These are phyloP conservation scores for Smutsia temminckii DNA, from an alignment of 2,797 vertebrate species.

Conservation along the genomic window DNA sequence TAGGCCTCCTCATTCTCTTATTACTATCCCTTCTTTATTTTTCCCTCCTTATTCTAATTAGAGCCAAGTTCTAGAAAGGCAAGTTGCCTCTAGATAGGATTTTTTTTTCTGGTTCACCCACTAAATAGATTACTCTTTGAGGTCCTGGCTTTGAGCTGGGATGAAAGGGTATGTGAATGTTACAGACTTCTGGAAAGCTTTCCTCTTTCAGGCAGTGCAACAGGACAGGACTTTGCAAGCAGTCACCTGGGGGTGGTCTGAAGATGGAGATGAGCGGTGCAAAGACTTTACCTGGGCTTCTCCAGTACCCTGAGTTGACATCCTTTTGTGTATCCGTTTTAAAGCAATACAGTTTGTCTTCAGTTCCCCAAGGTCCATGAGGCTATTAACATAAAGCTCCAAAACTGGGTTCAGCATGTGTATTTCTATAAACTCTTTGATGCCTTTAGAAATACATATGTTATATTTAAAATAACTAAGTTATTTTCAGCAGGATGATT, in stretches of 20 bases:
- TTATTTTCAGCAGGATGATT: not conserved
- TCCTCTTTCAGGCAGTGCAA: not conserved
- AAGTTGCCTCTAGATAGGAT: not conserved
- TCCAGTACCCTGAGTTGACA: not conserved
- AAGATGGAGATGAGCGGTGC: not conserved
- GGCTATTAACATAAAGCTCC: not conserved
- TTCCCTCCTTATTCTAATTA: not conserved
- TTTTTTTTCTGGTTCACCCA: not conserved
- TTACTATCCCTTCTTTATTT: not conserved
- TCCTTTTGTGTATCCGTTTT: not conserved
- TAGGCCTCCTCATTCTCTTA: not conserved
- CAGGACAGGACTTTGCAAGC: not conserved
- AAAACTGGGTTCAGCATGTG: not conserved
- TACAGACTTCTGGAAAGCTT: not conserved
- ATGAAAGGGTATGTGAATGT: not conserved
- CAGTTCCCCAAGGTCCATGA: not conserved
- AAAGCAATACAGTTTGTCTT: not conserved
- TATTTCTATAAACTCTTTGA: not conserved
- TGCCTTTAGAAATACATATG: not conserved
- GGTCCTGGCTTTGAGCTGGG: not conserved
- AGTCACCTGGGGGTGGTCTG: not conserved
- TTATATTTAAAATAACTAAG: not conserved
- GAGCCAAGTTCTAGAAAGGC: not conserved
- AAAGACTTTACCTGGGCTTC: not conserved
- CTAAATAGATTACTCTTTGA: not conserved